A percentile compares a stretch with the other conserved stretches of the same genome.
Conservation (phyloP, 2,797 vertebrate species). For the Sebastes wilsoni region DNA sequence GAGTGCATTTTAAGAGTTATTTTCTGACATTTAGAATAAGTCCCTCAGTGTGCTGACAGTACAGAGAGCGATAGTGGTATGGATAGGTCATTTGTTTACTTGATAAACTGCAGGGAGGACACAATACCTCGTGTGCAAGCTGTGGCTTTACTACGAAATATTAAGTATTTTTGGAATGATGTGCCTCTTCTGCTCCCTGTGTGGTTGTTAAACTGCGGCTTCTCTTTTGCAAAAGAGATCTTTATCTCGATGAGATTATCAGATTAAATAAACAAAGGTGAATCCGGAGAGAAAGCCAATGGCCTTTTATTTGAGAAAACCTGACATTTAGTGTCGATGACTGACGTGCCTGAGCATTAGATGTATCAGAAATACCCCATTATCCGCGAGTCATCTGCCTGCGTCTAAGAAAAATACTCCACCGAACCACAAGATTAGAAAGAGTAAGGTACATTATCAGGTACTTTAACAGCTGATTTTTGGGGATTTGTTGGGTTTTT, state of each 20-base stretch:
- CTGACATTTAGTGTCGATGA: conserved; percentile 7
- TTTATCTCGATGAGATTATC: background rate
- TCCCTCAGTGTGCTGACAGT: background rate
- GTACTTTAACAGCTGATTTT: background rate
- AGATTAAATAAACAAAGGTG: conserved; percentile 19
- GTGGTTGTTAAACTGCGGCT: background rate
- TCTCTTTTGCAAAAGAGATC: background rate
- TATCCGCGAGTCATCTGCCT: background rate
- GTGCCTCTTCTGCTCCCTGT: background rate
- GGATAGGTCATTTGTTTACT: background rate
- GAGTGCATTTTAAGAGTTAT: background rate
- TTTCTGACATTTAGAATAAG: conserved; percentile 2
- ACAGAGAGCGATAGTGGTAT: background rate
- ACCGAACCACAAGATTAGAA: background rate
- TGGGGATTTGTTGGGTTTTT: background rate
- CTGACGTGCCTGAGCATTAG: background rate
- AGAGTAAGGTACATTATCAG: background rate
- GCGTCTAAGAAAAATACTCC: background rate
- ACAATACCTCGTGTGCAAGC: background rate
- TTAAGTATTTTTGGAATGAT: conserved; percentile 9
- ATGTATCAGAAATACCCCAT: conserved; percentile 4
- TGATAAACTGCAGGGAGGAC: background rate
- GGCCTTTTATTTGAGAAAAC: conserved; percentile 13
- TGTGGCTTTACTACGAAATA: conserved; percentile 6
- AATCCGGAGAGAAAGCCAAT: background rate